Conservation (phyloP, 2,113 vertebrate species). For the Pygoscelis adeliae region DNA sequence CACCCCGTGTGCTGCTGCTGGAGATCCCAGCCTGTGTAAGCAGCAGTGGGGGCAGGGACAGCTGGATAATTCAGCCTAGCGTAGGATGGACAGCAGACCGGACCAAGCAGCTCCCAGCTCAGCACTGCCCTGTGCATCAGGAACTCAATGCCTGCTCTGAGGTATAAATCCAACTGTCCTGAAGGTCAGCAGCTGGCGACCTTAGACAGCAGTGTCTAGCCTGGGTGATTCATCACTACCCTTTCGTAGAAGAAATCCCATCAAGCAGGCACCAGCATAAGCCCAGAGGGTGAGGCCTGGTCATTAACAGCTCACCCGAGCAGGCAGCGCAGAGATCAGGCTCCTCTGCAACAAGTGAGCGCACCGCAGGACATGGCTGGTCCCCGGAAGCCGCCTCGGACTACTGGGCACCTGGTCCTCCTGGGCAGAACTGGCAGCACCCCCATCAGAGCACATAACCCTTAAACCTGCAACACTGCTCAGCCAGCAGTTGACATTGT, state of each 20-base stretch:
- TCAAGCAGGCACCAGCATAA: not conserved
- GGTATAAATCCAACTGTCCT: slow-evolving; percentile 44
- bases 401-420: not conserved
- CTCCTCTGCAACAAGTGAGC: not conserved
- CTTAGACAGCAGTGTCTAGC: slow-evolving; percentile 37
- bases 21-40: not conserved
- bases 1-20: not conserved
- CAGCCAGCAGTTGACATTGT: not conserved
- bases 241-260: slow-evolving; percentile 13
- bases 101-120: not conserved
- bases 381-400: too few species aligned
- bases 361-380: not conserved
- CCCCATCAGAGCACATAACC: not conserved
- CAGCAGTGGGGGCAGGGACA: not conserved
- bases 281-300: not conserved
- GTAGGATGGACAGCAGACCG: not conserved
- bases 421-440: not conserved
- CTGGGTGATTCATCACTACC: slow-evolving; percentile 46
- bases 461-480: not conserved
- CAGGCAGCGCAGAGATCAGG: not conserved
- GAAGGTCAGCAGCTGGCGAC: slow-evolving; percentile 49
- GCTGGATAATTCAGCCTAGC: not conserved
- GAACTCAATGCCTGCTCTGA: not conserved
- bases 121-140: not conserved
- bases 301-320: not conserved